Conservation (phyloP, 1,140 invertebrate genomes). For the Saccostrea echinata region DNA sequence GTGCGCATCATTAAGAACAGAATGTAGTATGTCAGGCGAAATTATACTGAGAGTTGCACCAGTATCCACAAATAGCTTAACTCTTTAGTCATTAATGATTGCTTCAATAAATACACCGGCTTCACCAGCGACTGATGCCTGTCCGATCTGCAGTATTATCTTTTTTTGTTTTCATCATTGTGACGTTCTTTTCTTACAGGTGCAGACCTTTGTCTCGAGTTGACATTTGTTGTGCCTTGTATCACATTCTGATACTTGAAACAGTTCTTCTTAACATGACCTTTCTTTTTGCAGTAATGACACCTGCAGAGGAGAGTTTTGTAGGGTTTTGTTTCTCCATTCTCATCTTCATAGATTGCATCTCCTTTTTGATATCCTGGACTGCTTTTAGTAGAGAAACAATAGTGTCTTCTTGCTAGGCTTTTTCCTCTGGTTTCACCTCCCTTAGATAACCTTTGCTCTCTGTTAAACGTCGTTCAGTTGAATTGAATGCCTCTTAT, state of each 20-base stretch:
- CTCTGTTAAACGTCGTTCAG: slow-evolving; percentile 14
- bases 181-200: neutral
- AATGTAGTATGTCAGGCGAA: neutral
- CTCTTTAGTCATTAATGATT: neutral
- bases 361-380: slow-evolving; percentile 21
- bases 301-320: neutral
- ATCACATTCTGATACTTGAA: neutral
- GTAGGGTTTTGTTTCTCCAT: neutral
- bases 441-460: neutral
- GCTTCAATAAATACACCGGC: slow-evolving; percentile 33
- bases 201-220: neutral
- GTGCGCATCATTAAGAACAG: neutral
- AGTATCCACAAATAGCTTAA: slow-evolving; percentile 33
- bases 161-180: neutral
- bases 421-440: neutral
- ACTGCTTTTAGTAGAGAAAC: neutral
- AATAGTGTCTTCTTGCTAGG: neutral
- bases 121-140: neutral
- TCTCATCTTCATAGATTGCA: neutral
- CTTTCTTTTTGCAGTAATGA: neutral
- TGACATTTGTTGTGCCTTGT: neutral
- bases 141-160: neutral
- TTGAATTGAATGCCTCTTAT: slow-evolving; percentile 43
- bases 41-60: slow-evolving; percentile 40
- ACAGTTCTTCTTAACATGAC: slow-evolving; percentile 8